Percentiles rank a stretch among this genome's conserved stretches.
Conservation (phyloP, 2,113 vertebrate genomes). For the Oryzias javanicus region DNA sequence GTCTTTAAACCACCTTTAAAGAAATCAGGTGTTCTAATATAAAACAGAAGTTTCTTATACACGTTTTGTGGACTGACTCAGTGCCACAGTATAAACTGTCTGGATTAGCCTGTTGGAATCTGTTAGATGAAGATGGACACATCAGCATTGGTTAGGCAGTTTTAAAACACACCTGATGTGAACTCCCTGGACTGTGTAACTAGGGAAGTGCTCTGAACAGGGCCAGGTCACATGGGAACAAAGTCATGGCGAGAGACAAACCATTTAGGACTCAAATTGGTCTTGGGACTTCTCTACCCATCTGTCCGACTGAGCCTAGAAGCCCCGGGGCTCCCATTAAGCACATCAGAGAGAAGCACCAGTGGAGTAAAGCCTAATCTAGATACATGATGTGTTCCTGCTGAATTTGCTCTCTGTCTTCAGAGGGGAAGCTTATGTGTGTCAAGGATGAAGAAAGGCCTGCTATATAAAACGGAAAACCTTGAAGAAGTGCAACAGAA, state of each 20-base stretch:
- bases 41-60: slow-evolving; percentile 1
- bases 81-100: slow-evolving; percentile 17
- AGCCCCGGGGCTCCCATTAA: slow-evolving; percentile 77
- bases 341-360: slow-evolving; percentile 69
- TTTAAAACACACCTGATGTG: slow-evolving; percentile 67
- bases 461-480: slow-evolving; percentile 55
- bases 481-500: slow-evolving; percentile 29
- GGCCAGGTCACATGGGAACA: slow-evolving; percentile 64
- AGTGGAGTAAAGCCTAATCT: slow-evolving; percentile 66
- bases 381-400: slow-evolving; percentile 72
- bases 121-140: slow-evolving; percentile 38
- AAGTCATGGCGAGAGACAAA: slow-evolving; percentile 75
- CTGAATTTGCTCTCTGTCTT: slow-evolving; percentile 69
- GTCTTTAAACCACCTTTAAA: not conserved
- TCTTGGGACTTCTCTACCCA: slow-evolving; percentile 75
- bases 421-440: slow-evolving; percentile 64
- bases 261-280: slow-evolving; percentile 82
- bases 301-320: slow-evolving; percentile 70
- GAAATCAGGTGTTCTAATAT: slow-evolving; percentile 3
- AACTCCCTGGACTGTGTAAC: slow-evolving; percentile 69
- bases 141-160: slow-evolving; percentile 14
- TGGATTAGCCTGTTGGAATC: slow-evolving; percentile 35
- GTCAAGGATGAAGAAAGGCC: slow-evolving; percentile 68
- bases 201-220: slow-evolving; percentile 55
- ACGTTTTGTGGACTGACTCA: slow-evolving; percentile 11